Percentiles rank a stretch among this genome's conserved stretches.
Conservation (phyloP, 2,888 invertebrate species). For the Patella pellucida region DNA sequence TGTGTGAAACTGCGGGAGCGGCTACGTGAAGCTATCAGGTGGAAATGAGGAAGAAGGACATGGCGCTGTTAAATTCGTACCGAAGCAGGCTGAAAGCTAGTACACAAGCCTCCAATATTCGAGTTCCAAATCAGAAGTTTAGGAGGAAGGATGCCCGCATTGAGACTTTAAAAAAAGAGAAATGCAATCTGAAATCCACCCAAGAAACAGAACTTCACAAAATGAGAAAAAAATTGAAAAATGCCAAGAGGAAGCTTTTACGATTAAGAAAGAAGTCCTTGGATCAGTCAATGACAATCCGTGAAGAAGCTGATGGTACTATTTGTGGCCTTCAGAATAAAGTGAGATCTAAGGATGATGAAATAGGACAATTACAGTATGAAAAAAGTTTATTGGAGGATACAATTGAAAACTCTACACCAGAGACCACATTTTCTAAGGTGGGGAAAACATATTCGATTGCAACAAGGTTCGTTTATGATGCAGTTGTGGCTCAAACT, state of each 20-base stretch:
- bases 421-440: background rate
- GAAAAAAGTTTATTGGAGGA: conserved; percentile 1
- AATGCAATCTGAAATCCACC: background rate
- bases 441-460: conserved; percentile 9
- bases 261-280: conserved; percentile 3
- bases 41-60: background rate
- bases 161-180: background rate
- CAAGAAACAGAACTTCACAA: background rate
- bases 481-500: background rate
- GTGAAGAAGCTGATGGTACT: background rate
- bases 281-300: background rate
- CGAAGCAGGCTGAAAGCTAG: too few relatives aligned
- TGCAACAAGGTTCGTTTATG: conserved; percentile 17
- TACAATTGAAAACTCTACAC: background rate
- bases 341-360: background rate
- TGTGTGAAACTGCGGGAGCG: background rate
- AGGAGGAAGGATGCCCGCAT: background rate
- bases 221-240: background rate
- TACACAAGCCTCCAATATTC: background rate
- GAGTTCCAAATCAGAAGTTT: background rate
- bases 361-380: background rate
- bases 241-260: background rate
- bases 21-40: background rate
- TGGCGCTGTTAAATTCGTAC: too few relatives aligned
- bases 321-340: background rate